Conservation (phyloP, 2,113 vertebrate genomes). For the Pluvialis apricaria region DNA sequence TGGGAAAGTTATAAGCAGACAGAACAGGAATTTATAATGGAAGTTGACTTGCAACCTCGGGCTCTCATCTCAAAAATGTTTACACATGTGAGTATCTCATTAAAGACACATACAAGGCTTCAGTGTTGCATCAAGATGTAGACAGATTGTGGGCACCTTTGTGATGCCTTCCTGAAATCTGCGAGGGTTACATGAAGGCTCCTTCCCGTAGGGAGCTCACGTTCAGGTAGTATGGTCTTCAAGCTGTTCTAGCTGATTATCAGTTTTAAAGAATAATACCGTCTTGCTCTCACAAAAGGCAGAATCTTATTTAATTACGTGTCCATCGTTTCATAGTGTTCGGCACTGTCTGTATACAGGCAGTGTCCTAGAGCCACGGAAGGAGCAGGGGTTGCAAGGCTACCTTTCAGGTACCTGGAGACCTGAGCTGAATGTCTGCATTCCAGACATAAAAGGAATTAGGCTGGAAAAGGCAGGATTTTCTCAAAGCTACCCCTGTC, state of each 20-base stretch:
- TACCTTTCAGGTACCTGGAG: neutral
- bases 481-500: neutral
- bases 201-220: neutral
- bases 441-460: neutral
- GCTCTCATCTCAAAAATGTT: neutral
- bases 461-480: neutral
- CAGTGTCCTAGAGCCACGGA: neutral
- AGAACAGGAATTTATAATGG: neutral
- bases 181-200: neutral
- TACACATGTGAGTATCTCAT: neutral
- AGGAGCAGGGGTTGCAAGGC: neutral
- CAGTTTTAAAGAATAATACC: neutral
- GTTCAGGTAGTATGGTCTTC: neutral
- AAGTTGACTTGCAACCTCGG: neutral
- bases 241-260: neutral
- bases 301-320: neutral
- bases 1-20: constrained; percentile 12
- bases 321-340: neutral
- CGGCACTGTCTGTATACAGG: neutral
- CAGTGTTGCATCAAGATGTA: neutral
- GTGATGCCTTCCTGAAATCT: neutral
- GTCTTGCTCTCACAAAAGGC: neutral
- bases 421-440: neutral
- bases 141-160: neutral
- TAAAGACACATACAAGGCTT: neutral